Evolutionary conservation across 2,888 invertebrate genomes (phyloP).

Genomic region (Nasonovia ribisnigri): DNA sequence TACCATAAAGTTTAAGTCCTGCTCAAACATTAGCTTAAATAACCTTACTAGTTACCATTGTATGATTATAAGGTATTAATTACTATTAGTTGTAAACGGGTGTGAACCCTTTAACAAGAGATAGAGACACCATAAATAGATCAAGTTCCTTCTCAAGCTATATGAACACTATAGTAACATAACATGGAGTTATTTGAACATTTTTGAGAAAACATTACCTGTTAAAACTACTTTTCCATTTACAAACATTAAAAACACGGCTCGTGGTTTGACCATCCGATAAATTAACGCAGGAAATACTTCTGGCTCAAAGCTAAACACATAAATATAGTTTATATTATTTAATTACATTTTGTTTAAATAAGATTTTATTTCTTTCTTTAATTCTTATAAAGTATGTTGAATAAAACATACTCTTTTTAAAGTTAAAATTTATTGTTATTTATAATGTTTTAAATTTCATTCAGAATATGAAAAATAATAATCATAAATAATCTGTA

Average conservation of each 20-base stretch:
- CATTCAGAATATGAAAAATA: neutral
- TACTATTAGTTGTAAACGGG: too few species aligned
- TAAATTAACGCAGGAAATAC: slow-evolving; percentile 99
- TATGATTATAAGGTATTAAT: too few species aligned
- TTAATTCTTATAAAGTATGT: neutral
- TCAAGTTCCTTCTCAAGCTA: neutral
- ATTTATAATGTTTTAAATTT: neutral
- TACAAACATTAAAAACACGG: slow-evolving; percentile 97
- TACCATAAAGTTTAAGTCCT: neutral
- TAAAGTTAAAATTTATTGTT: neutral
- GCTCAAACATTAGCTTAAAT: neutral
- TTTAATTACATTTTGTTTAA: slow-evolving; percentile 36
- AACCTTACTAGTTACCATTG: neutral
- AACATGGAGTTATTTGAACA: neutral
- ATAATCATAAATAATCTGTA: neutral
- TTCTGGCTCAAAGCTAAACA: slow-evolving; percentile 93
- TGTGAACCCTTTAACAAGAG: too few species aligned
- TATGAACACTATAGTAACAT: neutral
- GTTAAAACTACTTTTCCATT: slow-evolving; percentile 99
- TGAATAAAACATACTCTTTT: neutral
- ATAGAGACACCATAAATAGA: too few species aligned
- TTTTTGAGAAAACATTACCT: slow-evolving; percentile 70
- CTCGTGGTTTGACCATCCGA: slow-evolving; percentile 94
- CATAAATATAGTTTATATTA: slow-evolving; percentile 38
- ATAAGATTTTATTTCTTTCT: neutral